Evolutionary conservation across 2,797 vertebrate genomes (phyloP).

Genomic region (Sebastes taczanowskii): DNA sequence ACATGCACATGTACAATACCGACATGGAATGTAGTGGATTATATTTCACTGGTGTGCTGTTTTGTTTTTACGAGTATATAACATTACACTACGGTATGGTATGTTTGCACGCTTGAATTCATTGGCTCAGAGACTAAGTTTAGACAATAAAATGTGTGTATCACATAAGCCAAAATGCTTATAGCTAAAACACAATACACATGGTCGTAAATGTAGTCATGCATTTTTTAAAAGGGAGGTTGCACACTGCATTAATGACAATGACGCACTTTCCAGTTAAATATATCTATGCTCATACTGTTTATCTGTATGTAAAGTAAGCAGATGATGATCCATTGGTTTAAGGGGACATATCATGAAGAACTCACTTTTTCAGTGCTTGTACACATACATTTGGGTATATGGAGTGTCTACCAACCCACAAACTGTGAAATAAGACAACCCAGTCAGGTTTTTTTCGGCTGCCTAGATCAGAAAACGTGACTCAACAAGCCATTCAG

Average conservation of each 20-base stretch:
- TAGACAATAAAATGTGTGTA: not conserved
- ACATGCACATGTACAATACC: slow-evolving; percentile 23
- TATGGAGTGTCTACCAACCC: too few relatives aligned
- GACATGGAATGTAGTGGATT: slow-evolving; percentile 30
- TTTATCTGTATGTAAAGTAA: not conserved
- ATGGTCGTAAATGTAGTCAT: not conserved
- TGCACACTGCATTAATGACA: not conserved
- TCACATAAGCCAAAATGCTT: not conserved
- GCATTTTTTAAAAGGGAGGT: not conserved
- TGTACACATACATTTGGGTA: too few relatives aligned
- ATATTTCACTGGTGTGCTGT: slow-evolving; percentile 3
- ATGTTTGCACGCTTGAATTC: not conserved
- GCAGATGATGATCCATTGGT: not conserved
- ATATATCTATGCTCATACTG: not conserved
- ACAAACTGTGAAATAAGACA: not conserved
- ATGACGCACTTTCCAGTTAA: not conserved
- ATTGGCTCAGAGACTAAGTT: not conserved
- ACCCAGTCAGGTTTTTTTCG: not conserved
- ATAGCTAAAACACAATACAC: not conserved
- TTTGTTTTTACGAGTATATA: not conserved
- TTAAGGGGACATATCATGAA: not conserved
- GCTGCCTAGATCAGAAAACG: not conserved
- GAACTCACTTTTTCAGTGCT: too few relatives aligned
- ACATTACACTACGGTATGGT: not conserved
- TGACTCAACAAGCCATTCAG: not conserved